Percentiles rank a stretch among this genome's conserved stretches.
These are phyloP conservation scores for Myotis findleyi DNA, from an alignment of 2,797 vertebrate species.

Conservation along the genomic window DNA sequence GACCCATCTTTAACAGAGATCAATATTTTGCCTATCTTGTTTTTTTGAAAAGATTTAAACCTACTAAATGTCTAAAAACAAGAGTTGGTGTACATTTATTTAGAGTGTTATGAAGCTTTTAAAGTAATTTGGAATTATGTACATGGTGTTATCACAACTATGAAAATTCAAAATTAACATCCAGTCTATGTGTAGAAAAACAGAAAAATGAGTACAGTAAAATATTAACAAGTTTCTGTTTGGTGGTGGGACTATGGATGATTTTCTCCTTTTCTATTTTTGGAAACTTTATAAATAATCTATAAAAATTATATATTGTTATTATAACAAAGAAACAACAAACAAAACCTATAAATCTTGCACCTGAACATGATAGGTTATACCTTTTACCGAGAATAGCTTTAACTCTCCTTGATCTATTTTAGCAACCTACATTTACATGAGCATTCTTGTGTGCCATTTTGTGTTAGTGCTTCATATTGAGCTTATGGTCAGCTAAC, in stretches of 20 bases:
- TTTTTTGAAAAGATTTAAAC: conserved; percentile 49
- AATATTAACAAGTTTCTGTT: background rate
- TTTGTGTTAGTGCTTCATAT: background rate
- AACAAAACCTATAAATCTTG: conserved; percentile 1
- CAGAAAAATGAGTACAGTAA: background rate
- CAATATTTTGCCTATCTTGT: conserved; percentile 49
- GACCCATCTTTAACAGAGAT: background rate
- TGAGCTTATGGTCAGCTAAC: background rate
- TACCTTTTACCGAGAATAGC: background rate
- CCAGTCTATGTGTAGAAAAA: background rate
- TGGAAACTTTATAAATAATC: conserved; percentile 22
- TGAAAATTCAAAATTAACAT: background rate
- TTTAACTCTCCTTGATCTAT: background rate
- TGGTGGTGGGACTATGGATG: background rate
- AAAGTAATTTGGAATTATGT: conserved; percentile 53
- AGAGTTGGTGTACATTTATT: background rate
- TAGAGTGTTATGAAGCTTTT: conserved; percentile 10
- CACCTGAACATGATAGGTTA: background rate
- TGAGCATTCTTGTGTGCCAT: background rate
- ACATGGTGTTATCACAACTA: background rate
- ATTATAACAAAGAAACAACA: background rate
- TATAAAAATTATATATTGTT: background rate
- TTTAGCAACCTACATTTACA: background rate
- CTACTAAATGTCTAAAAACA: conserved; percentile 9
- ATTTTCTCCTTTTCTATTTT: conserved; percentile 14